Evolutionary conservation across 2,797 vertebrate genomes (phyloP).

Genomic region (Poliocrania exsul): DNA sequence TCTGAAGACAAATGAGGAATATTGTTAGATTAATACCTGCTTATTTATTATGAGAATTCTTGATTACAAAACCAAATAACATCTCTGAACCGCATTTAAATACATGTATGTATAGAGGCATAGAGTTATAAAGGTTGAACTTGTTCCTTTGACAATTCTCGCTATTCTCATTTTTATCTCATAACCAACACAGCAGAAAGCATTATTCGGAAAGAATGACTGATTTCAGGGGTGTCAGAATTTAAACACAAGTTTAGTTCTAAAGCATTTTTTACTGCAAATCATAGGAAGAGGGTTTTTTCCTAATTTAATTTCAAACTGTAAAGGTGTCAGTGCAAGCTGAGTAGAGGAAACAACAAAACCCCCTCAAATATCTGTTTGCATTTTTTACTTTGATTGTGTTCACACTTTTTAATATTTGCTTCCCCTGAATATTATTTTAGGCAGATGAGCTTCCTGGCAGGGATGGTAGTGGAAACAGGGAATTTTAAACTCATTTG

Average conservation of each 20-base stretch:
- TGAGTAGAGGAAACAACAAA: background rate
- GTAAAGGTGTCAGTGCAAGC: background rate
- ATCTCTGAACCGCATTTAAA: background rate
- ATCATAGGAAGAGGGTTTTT: background rate
- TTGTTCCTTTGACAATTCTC: background rate
- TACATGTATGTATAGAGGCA: rapidly evolving
- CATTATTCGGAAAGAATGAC: background rate
- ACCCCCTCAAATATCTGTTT: background rate
- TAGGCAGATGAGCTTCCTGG: background rate
- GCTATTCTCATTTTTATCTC: background rate
- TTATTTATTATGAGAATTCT: background rate
- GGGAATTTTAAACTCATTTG: background rate
- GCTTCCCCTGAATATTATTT: background rate
- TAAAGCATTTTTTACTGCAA: background rate
- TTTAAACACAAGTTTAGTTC: background rate
- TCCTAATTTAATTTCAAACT: background rate
- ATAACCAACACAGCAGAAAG: background rate
- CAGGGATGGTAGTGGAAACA: background rate
- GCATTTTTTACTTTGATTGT: background rate
- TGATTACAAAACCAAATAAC: background rate
- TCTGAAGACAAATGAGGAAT: background rate
- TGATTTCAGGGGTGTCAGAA: background rate
- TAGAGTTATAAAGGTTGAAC: background rate
- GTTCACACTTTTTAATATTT: background rate
- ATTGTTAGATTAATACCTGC: background rate